Percentiles rank a stretch among this genome's conserved stretches.
These are phyloP conservation scores for Pangasius larnaudii DNA, from an alignment of 2,797 vertebrate species.

Conservation along the genomic window DNA sequence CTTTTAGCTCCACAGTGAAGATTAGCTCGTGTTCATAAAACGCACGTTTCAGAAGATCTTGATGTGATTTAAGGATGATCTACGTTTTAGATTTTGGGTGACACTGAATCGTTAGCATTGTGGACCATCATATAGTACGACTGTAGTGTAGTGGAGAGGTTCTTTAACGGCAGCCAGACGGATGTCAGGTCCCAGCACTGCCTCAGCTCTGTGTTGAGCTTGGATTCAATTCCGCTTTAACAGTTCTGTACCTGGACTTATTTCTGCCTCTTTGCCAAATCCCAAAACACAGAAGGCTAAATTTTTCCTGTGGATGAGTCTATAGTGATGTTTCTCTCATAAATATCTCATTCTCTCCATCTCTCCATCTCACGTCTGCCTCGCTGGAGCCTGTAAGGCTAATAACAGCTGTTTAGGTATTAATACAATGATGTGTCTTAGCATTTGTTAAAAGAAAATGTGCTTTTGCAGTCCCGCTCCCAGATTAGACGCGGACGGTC, in stretches of 20 bases:
- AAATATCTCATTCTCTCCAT: neutral
- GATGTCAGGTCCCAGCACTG: too few relatives aligned
- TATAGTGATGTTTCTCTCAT: neutral
- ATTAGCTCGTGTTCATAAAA: neutral
- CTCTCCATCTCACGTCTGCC: neutral
- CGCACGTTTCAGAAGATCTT: neutral
- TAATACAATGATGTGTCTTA: conserved; percentile 1
- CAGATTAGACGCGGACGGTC: conserved; percentile 19
- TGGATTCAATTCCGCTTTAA: neutral
- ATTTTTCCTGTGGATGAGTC: neutral
- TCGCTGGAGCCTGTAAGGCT: neutral
- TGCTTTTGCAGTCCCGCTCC: conserved; percentile 10
- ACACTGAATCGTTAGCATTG: neutral
- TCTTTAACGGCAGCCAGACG: neutral
- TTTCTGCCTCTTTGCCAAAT: neutral
- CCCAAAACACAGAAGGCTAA: neutral
- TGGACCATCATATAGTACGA: neutral
- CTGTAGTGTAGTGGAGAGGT: neutral
- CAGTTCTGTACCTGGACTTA: neutral
- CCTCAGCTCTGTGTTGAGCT: neutral
- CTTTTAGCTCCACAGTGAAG: neutral
- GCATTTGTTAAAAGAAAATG: conserved; percentile 39
- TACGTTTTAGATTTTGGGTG: neutral
- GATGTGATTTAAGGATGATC: neutral
- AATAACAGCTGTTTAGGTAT: conserved; percentile 18